A percentile compares a stretch with the other conserved stretches of the same genome.
Evolutionary conservation across 2,888 invertebrate species (phyloP).

Genomic region (Fissipunctia ypsillon): DNA sequence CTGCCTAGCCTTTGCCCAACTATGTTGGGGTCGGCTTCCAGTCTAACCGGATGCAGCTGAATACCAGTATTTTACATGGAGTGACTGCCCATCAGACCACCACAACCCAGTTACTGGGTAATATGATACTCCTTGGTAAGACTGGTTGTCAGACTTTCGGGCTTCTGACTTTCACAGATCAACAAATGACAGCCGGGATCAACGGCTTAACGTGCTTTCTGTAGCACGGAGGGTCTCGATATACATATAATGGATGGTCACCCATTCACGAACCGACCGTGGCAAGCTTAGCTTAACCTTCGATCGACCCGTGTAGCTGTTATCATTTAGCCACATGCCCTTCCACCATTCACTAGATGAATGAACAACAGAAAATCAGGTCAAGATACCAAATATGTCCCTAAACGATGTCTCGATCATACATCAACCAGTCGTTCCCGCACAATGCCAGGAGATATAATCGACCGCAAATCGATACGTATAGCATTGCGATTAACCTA

Average conservation of each 20-base stretch:
- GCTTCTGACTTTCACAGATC: not conserved
- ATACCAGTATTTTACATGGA: too few species aligned
- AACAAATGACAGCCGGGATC: not conserved
- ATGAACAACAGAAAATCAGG: constrained; percentile 22
- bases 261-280: not conserved
- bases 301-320: not conserved
- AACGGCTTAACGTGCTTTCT: not conserved
- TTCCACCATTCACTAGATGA: constrained; percentile 14
- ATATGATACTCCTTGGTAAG: not conserved
- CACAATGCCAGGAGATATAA: constrained; percentile 37
- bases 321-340: not conserved
- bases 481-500: constrained; percentile 64
- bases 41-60: not conserved
- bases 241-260: not conserved
- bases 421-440: constrained; percentile 48
- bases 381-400: constrained; percentile 30
- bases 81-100: too few species aligned
- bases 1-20: not conserved
- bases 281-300: not conserved
- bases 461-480: constrained; percentile 51
- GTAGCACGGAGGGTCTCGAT: too few species aligned
- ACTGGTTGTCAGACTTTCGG: too few species aligned
- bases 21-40: not conserved
- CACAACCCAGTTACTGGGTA: too few species aligned
- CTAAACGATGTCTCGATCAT: constrained; percentile 43